Evolutionary conservation across 1,140 invertebrate genomes (phyloP).

Genomic region (Lordiphosa collinella): DNA sequence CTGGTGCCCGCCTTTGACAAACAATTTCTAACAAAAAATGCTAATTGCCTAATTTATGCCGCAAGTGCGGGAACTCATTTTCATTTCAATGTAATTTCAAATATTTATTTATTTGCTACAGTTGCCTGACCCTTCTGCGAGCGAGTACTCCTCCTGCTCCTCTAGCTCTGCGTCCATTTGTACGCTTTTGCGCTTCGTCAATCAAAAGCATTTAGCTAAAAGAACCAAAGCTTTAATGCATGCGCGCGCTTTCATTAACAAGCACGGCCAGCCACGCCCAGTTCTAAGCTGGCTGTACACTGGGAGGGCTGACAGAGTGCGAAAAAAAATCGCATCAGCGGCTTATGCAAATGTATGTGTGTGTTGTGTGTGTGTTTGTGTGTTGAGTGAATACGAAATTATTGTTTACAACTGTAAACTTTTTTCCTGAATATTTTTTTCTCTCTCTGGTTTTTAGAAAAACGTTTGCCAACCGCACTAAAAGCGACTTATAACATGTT

Average conservation of each 20-base stretch:
- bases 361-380: constrained; percentile 47
- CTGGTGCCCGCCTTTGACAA: background rate
- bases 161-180: constrained; percentile 37
- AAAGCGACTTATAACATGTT: constrained; percentile 79
- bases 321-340: constrained; percentile 71
- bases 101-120: constrained; percentile 31
- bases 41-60: constrained; percentile 68
- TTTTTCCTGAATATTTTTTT: constrained; percentile 15
- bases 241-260: constrained; percentile 76
- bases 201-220: constrained; percentile 65
- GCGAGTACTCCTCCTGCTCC: too few relatives aligned
- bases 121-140: background rate
- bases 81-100: constrained; percentile 37
- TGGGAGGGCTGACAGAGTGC: constrained; percentile 14
- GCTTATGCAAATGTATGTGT: constrained; percentile 70
- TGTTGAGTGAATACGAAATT: constrained; percentile 78
- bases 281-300: constrained; percentile 62
- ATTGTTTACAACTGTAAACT: constrained; percentile 79
- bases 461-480: constrained; percentile 71
- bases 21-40: constrained; percentile 38
- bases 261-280: constrained; percentile 47
- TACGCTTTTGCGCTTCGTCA: constrained; percentile 69
- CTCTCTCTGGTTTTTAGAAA: constrained; percentile 54
- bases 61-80: constrained; percentile 18
- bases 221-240: constrained; percentile 61